These are phyloP conservation scores for Hemicordylus capensis DNA, from an alignment of 2,113 vertebrate species.

Conservation along the genomic window DNA sequence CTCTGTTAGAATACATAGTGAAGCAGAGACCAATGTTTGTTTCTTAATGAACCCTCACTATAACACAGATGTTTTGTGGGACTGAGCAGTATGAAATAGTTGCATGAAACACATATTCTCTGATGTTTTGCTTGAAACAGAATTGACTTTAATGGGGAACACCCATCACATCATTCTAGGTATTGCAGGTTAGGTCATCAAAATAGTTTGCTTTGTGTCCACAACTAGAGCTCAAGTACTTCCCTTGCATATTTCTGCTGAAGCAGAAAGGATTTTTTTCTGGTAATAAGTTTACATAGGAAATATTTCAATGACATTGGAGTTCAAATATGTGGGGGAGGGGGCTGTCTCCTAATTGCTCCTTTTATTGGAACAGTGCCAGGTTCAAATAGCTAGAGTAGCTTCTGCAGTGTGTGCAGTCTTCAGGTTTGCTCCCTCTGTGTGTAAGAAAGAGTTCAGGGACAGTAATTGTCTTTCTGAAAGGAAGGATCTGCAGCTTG, in stretches of 20 bases:
- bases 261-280: slow-evolving; percentile 25
- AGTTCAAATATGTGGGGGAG: slow-evolving; percentile 38
- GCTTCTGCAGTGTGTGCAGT: background rate
- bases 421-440: slow-evolving; percentile 13
- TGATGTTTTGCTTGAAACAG: background rate
- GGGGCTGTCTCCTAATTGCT: slow-evolving; percentile 42
- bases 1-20: background rate
- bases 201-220: slow-evolving; percentile 14
- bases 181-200: background rate
- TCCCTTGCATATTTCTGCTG: slow-evolving; percentile 18
- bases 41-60: background rate
- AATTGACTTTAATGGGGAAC: background rate
- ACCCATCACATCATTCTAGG: background rate
- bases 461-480: background rate
- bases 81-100: background rate
- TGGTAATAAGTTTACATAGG: slow-evolving; percentile 47
- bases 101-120: too few relatives aligned
- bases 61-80: background rate
- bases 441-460: background rate
- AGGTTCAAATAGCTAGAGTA: slow-evolving; percentile 15
- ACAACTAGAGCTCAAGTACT: background rate
- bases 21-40: background rate
- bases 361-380: slow-evolving; percentile 28
- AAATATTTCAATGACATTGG: slow-evolving; percentile 49
- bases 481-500: background rate